Percentiles rank a stretch among this genome's conserved stretches.
phyloP scores from a whole-genome alignment of 2,797 vertebrate species.

The Eremophila alpestris region DNA sequence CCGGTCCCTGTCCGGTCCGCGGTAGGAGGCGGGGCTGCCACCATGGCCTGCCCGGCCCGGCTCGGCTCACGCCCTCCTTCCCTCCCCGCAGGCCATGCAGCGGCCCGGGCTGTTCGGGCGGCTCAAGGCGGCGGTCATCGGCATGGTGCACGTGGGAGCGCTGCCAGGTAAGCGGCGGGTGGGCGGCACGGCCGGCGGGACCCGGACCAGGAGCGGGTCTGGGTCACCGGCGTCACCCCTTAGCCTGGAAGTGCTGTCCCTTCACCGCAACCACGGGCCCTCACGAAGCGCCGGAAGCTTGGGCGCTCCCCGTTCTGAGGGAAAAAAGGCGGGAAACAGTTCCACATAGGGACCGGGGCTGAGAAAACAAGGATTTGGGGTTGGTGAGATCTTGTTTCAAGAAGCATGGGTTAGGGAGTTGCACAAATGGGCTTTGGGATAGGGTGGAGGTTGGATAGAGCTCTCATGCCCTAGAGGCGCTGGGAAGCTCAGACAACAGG shows the following conservation, averaged over 20 bases:
- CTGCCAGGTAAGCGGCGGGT: conserved; percentile 81
- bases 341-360: fast-evolving
- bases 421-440: fast-evolving
- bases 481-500: not conserved
- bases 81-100: conserved; percentile 67
- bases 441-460: fast-evolving
- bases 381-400: not conserved
- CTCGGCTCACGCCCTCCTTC: not conserved
- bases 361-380: not conserved
- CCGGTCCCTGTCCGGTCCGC: not conserved
- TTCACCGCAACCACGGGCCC: not conserved
- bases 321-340: not conserved
- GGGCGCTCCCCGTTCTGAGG: too few species aligned
- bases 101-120: conserved; percentile 80
- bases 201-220: not conserved
- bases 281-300: fast-evolving
- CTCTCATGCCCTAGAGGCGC: fast-evolving
- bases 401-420: not conserved
- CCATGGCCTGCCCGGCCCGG: not conserved
- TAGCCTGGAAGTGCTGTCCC: not conserved
- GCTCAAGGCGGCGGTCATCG: conserved; percentile 79
- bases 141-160: conserved; percentile 86
- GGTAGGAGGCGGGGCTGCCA: not conserved
- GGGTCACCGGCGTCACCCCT: too few species aligned
- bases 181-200: not conserved